These are phyloP conservation scores for Xestia ashworthii DNA, from an alignment of 2,888 invertebrate species.

Conservation along the genomic window DNA sequence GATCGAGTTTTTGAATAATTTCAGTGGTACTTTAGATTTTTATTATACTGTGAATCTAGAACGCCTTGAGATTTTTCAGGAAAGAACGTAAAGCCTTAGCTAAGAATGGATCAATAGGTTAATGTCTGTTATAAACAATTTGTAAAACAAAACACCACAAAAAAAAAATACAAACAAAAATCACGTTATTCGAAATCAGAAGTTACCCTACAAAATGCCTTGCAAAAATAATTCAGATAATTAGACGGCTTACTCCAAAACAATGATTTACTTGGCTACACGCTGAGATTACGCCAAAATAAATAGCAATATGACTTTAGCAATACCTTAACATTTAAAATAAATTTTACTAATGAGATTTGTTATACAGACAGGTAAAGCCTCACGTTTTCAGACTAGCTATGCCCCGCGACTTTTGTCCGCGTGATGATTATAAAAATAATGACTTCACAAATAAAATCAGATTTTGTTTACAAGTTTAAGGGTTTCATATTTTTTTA, in stretches of 20 bases:
- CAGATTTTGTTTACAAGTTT: too few species aligned
- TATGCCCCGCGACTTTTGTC: too few species aligned
- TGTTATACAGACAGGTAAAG: conserved; percentile 15
- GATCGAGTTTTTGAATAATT: background rate
- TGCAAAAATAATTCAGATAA: conserved; percentile 31
- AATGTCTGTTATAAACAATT: background rate
- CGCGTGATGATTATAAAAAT: too few species aligned
- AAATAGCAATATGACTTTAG: conserved; percentile 35
- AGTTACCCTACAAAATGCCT: background rate
- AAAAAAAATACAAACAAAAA: background rate
- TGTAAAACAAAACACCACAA: background rate
- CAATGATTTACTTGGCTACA: conserved; percentile 40
- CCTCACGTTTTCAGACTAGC: conserved; percentile 5
- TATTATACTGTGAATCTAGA: background rate
- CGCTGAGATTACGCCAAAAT: conserved; percentile 37
- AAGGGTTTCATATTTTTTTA: too few species aligned
- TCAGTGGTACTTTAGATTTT: background rate
- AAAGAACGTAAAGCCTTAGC: background rate
- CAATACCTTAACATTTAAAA: conserved; percentile 40
- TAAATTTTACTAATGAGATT: conserved; percentile 46
- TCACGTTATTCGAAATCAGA: conserved; percentile 13
- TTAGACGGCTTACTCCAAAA: conserved; percentile 26
- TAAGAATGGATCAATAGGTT: too few species aligned
- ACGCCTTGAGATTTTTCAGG: background rate
- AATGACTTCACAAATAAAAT: too few species aligned